Evolutionary conservation across 2,888 invertebrate genomes (phyloP).

Genomic region (Synanthedon formicaeformis): DNA sequence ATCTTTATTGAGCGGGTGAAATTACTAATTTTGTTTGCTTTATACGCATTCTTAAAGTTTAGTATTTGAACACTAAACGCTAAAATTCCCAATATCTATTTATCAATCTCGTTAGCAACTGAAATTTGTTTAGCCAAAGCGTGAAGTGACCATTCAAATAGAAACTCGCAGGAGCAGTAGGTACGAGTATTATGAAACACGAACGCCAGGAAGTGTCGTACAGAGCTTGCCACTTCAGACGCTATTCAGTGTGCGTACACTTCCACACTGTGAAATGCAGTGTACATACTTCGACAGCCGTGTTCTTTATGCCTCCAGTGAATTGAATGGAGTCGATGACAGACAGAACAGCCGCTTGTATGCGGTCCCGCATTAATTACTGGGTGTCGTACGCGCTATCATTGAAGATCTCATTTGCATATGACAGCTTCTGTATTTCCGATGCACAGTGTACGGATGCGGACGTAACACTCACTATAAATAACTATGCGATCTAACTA

Average conservation of each 20-base stretch:
- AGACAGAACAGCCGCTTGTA: slow-evolving; percentile 22
- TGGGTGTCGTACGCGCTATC: slow-evolving; percentile 26
- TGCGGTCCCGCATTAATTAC: slow-evolving; percentile 60
- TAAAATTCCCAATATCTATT: no score
- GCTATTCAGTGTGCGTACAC: slow-evolving; percentile 59
- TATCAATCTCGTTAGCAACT: not conserved
- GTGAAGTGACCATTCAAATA: not conserved
- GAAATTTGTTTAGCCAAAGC: not conserved
- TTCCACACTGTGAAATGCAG: slow-evolving; percentile 16
- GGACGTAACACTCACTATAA: no score
- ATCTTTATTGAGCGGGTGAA: no score
- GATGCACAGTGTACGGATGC: not conserved
- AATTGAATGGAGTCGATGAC: slow-evolving; percentile 55
- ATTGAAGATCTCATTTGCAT: slow-evolving; percentile 26
- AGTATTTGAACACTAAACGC: no score
- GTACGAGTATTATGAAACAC: not conserved
- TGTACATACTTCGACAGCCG: slow-evolving; percentile 44
- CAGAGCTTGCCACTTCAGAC: slow-evolving; percentile 49
- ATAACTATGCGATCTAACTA: no score
- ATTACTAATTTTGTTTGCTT: no score
- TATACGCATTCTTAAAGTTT: no score
- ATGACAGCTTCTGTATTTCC: not conserved
- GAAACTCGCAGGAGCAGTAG: not conserved
- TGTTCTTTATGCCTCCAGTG: slow-evolving; percentile 40
- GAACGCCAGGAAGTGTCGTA: slow-evolving; percentile 6